Conservation (phyloP, 2,888 invertebrate species). For the Athalia circularis region DNA sequence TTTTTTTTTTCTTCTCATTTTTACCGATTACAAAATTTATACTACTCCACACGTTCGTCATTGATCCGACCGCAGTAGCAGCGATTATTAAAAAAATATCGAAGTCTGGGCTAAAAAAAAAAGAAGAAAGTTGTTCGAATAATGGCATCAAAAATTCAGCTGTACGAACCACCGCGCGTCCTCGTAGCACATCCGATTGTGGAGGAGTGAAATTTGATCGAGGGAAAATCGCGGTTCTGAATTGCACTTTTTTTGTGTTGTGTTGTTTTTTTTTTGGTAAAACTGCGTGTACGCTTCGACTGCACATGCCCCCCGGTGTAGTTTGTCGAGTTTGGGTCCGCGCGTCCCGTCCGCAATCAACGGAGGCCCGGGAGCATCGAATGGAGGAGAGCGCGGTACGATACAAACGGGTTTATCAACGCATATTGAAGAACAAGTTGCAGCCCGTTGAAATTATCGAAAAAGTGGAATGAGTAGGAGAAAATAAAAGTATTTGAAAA, state of each 20-base stretch:
- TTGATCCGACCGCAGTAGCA: no score
- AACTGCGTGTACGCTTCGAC: no score
- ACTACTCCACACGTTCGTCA: background rate
- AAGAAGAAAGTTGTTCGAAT: no score
- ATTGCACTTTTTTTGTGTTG: conserved; percentile 8
- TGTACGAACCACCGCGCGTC: no score
- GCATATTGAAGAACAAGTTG: conserved; percentile 67
- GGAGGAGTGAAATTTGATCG: conserved; percentile 22
- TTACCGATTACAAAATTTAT: background rate
- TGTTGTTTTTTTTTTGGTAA: no score
- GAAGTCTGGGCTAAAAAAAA: no score
- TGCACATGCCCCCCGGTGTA: conserved; percentile 9
- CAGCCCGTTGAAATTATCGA: conserved; percentile 59
- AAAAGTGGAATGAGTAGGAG: conserved; percentile 40
- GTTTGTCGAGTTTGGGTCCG: conserved; percentile 16
- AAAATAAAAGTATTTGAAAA: conserved; percentile 1
- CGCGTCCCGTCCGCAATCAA: conserved; percentile 21
- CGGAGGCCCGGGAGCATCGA: conserved; percentile 27
- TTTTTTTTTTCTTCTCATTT: background rate
- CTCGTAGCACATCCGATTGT: background rate
- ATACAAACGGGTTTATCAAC: conserved; percentile 64
- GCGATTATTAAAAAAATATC: no score
- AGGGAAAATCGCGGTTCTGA: conserved; percentile 17
- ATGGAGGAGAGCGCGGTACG: conserved; percentile 44
- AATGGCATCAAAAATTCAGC: no score